These are phyloP conservation scores for Protosalanx chinensis DNA, from an alignment of 2,797 vertebrate species.

Conservation along the genomic window DNA sequence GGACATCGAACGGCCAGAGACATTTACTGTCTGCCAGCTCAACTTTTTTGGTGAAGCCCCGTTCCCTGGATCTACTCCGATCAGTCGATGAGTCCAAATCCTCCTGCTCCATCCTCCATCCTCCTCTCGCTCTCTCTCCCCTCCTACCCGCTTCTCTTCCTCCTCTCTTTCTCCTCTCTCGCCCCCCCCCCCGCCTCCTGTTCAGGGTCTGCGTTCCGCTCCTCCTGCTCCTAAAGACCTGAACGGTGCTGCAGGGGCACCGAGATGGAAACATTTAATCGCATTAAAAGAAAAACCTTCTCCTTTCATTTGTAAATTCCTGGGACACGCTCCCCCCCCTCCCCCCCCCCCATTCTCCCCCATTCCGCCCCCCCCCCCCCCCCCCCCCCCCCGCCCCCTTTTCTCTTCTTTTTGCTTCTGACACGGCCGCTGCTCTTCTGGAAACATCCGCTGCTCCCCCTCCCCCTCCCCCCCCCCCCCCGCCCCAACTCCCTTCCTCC, in stretches of 20 bases:
- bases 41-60: too few relatives aligned
- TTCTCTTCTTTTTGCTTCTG: conserved; percentile 44
- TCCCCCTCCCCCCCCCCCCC: conserved; percentile 23
- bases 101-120: not conserved
- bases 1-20: too few relatives aligned
- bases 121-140: too few relatives aligned
- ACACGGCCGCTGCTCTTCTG: conserved; percentile 63
- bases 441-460: conserved; percentile 56
- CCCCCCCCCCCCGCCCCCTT: conserved; percentile 16
- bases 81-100: not conserved
- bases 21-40: too few relatives aligned
- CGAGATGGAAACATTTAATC: conserved; percentile 85
- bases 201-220: conserved; percentile 58
- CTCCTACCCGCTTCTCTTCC: not conserved
- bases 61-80: not conserved
- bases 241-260: conserved; percentile 70
- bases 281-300: conserved; percentile 80
- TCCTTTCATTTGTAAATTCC: conserved; percentile 83
- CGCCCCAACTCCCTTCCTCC: conserved; percentile 17
- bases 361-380: conserved; percentile 13
- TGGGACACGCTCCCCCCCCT: conserved; percentile 57
- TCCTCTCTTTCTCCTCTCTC: not conserved
- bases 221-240: conserved; percentile 65
- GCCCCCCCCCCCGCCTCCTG: conserved; percentile 15
- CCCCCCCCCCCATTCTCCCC: conserved; percentile 13